Evolutionary conservation across 2,888 invertebrate species (phyloP).

Genomic region (Pseudanteris insignis): DNA sequence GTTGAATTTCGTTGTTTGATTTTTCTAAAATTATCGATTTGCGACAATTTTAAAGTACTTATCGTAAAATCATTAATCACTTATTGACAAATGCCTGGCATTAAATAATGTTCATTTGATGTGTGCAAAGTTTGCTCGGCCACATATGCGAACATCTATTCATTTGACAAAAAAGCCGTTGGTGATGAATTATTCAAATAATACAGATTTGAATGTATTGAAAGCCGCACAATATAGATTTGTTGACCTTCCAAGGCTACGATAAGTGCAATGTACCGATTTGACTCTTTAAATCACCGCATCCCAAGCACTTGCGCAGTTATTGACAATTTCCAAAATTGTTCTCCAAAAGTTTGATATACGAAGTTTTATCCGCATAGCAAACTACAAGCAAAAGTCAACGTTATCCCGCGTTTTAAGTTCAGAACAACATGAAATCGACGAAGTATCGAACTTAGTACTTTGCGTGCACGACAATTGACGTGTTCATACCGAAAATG

Average conservation of each 20-base stretch:
- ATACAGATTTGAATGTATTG: slow-evolving; percentile 7
- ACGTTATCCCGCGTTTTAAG: slow-evolving; percentile 18
- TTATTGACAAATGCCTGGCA: no score
- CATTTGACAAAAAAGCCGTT: slow-evolving; percentile 5
- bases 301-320: slow-evolving; percentile 3
- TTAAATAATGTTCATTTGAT: slow-evolving; percentile 7
- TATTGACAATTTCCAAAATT: slow-evolving; percentile 34
- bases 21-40: no score
- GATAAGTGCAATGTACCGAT: slow-evolving; percentile 32
- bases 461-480: slow-evolving; percentile 7
- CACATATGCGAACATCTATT: slow-evolving; percentile 1
- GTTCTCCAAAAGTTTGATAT: slow-evolving; percentile 23
- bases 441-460: slow-evolving; percentile 10
- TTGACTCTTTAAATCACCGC: slow-evolving; percentile 30
- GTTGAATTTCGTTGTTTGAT: no score
- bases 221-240: slow-evolving; percentile 9
- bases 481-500: slow-evolving; percentile 13
- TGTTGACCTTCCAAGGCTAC: slow-evolving; percentile 32
- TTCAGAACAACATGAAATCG: slow-evolving; percentile 16
- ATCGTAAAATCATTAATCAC: no score
- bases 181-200: slow-evolving; percentile 15
- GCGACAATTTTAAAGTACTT: no score
- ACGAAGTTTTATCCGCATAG: slow-evolving; percentile 31
- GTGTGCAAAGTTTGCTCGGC: neutral
- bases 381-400: slow-evolving; percentile 16